Base-by-base conservation (phyloP, 2,888 invertebrate genomes). In the Watsonalla cultraria region DNA sequence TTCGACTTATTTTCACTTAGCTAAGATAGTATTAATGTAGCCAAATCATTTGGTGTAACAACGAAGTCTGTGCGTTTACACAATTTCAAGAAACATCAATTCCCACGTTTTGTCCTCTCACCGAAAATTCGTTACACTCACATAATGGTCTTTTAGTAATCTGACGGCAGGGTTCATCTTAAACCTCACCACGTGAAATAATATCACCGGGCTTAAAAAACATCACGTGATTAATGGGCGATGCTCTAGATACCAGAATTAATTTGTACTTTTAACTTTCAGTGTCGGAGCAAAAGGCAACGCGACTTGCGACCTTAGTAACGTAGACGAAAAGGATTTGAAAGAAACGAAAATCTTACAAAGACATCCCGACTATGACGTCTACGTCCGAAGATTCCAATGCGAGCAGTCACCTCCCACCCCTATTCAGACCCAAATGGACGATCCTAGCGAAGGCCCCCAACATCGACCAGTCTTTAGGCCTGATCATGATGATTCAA, bases 211-310 rank as follows among this genome's bases (percentile, higher is more conserved):
- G n/a, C n/a, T n/a, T n/a, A n/a, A n/a, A n/a, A n/a, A n/a, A n/a
- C n/a, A n/a, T n/a, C n/a, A n/a, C n/a, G n/a, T n/a, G n/a, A n/a
- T n/a, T n/a, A n/a, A n/a, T n/a, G n/a, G n/a, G n/a, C n/a, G n/a
- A n/a, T n/a, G n/a, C n/a, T n/a, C n/a, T n/a, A 45, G 6, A 9
- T 6, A 11, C 4, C 6, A 11, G 45, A 45, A 6, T 2, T 9
- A 11, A 45, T 6, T 11, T n/a, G 11, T 4, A 45, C 1, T 45
- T 11, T 45, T 11, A 45, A 11, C 6, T 78, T 77, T 6, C 74
- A 90, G 90, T 0, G 88, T 90, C 5, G 90, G 90, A 0, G 90
- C 90, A 1, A 90, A 90, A 78, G 90, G 90, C 54, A 90, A 90
- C 54, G 87, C 90, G 0, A 89, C 90, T 0, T 90, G 90, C 54